Percentiles rank a stretch among this genome's conserved stretches.
Evolutionary conservation across 2,797 vertebrate species (phyloP).

Genomic region (Coendou prehensilis): DNA sequence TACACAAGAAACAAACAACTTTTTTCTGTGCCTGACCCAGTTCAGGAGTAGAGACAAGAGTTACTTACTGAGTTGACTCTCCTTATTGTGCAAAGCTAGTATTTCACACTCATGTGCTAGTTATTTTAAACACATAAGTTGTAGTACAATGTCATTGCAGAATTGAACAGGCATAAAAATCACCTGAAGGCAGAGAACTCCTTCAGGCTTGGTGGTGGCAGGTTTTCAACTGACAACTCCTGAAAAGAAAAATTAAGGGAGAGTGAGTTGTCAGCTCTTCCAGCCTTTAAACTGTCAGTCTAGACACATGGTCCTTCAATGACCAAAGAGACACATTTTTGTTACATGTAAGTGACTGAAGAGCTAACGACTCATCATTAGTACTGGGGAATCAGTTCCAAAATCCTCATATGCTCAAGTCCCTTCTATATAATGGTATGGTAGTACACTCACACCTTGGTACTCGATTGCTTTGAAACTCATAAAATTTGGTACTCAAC

Average conservation of each 20-base stretch:
- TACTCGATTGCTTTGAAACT: neutral
- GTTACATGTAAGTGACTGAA: neutral
- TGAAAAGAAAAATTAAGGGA: neutral
- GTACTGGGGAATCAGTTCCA: neutral
- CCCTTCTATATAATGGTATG: neutral
- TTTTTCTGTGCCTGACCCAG: neutral
- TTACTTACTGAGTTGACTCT: rapidly evolving
- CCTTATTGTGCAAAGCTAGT: neutral
- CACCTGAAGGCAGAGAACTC: neutral
- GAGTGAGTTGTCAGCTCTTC: neutral
- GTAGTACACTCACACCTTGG: neutral
- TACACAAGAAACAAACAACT: constrained; percentile 48
- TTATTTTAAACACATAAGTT: neutral
- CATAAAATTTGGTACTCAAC: neutral
- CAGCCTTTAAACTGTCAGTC: neutral
- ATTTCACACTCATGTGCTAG: rapidly evolving
- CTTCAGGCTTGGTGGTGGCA: neutral
- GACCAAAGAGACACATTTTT: neutral
- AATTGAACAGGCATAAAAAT: neutral
- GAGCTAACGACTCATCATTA: neutral
- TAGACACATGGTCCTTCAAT: neutral
- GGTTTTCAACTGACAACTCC: neutral
- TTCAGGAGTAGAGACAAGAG: neutral
- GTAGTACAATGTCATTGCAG: neutral
- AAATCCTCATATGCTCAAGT: neutral